A percentile compares a stretch with the other conserved stretches of the same genome.
These are phyloP conservation scores for Pocillopora verrucosa DNA, from an alignment of 64 coral and sea anemone species.

Conservation along the genomic window DNA sequence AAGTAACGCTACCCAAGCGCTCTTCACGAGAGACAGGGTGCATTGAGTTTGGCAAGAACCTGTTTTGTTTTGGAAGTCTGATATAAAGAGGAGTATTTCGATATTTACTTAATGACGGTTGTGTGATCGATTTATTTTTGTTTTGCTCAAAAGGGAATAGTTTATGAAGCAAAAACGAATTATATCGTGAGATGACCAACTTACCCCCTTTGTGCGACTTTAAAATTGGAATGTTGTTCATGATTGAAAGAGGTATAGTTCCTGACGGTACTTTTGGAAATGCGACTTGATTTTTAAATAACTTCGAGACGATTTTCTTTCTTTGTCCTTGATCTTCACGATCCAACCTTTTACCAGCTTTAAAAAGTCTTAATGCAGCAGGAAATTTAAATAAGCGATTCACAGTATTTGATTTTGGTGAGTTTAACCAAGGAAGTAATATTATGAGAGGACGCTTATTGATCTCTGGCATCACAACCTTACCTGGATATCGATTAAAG, in stretches of 20 bases:
- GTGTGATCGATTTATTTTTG: neutral
- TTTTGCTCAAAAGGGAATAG: neutral
- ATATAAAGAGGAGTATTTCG: neutral
- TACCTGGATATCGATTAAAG: constrained; percentile 32
- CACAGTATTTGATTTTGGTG: neutral
- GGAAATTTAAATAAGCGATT: neutral
- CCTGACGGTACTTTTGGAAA: too few relatives aligned
- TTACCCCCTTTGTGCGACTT: neutral
- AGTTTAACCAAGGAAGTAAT: neutral
- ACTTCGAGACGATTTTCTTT: neutral
- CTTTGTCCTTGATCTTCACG: too few relatives aligned
- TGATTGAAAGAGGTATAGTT: neutral
- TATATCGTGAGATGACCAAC: neutral
- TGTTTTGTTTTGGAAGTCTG: neutral
- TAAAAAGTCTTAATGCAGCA: neutral
- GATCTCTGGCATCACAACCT: neutral
- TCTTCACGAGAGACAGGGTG: neutral
- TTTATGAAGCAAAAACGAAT: neutral
- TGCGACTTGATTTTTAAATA: neutral
- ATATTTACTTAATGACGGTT: neutral
- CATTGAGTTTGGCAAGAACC: neutral
- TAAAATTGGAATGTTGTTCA: neutral
- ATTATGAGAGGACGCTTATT: neutral
- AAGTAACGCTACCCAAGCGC: too few relatives aligned
- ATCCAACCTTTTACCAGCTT: neutral